A percentile compares a stretch with the other conserved stretches of the same genome.
Evolutionary conservation across 2,888 invertebrate genomes (phyloP).

Genomic region (Agonopterix subpropinquella): DNA sequence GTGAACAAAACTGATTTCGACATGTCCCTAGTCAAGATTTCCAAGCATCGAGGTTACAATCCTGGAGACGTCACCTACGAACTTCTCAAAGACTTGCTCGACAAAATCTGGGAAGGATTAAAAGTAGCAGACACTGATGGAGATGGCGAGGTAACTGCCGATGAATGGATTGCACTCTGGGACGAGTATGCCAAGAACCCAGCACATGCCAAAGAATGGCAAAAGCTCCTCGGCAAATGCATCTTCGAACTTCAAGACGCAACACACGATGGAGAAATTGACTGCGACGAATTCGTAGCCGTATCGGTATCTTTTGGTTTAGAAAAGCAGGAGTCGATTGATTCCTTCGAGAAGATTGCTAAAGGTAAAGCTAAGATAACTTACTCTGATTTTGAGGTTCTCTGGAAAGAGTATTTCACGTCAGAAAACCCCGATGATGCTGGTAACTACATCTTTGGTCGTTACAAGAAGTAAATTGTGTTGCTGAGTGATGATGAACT

Average conservation of each 20-base stretch:
- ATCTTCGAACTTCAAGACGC: constrained; percentile 92
- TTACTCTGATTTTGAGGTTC: constrained; percentile 83
- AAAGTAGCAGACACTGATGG: constrained; percentile 84
- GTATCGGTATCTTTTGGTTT: constrained; percentile 88
- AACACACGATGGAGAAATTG: constrained; percentile 84
- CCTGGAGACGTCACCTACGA: constrained; percentile 82
- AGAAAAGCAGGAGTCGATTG: constrained; percentile 80
- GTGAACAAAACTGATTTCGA: constrained; percentile 93
- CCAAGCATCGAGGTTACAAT: constrained; percentile 85
- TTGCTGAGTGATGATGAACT: too few relatives aligned
- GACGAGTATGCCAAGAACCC: constrained; percentile 79
- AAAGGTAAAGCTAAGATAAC: constrained; percentile 83
- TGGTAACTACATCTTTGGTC: constrained; percentile 83
- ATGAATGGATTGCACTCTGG: constrained; percentile 90
- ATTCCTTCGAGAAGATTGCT: constrained; percentile 87
- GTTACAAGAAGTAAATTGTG: not conserved
- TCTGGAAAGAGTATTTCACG: constrained; percentile 85
- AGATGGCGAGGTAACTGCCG: constrained; percentile 86
- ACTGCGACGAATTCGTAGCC: constrained; percentile 86
- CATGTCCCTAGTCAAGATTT: constrained; percentile 88
- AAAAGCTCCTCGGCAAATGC: constrained; percentile 87
- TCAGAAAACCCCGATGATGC: constrained; percentile 67
- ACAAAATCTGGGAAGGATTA: constrained; percentile 84
- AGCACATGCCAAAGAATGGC: constrained; percentile 83
- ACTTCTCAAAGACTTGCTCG: constrained; percentile 71